Base-by-base conservation (phyloP, 2,113 vertebrate genomes). In the Ramphastos sulfuratus region DNA sequence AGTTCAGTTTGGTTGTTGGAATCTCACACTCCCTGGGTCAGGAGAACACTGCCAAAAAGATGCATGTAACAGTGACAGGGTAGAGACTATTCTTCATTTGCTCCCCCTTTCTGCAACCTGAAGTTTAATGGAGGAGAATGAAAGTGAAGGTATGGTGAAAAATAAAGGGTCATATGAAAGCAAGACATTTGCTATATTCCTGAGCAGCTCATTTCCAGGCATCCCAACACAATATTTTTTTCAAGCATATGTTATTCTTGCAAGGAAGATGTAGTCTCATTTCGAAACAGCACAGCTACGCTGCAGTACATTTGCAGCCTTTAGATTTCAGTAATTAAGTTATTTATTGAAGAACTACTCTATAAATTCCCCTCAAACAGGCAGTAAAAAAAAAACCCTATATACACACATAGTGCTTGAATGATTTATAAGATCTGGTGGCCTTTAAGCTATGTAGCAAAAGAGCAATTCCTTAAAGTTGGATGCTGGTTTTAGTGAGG, bases 341-440 rank as follows among this genome's bases (percentile, higher is more conserved):
- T 87, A 87, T 89, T 93, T 95, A 91, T 92, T 93, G 64, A 48
- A 92, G 46, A 91, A 64, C 31, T 82, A 64, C 55, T 94, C 84
- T 59, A 78, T 91, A 84, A 94, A 92, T 92, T 86, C 18, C 6
- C 20, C 19, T 7, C 31, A 76, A 85, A 63, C 24, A 79, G 46
- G 44, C 35, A 89, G 64, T 92, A 91, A 44, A 94, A 44, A 94
- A 94, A 33, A 39, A 9, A 24, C 4, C 30, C 21, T 48, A 39
- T 52, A 75, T 18, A 70, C 12, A 60, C 24, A 60, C 28, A 48
- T 24, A 54, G 39, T 42, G 12, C 27, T 20, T 82, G 56, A 77
- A 33, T 93, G 78, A 92, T 96, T 91, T 95, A 85, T 58, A 87
- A 48, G 23, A 20, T 30, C 37, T 44, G 11, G 44, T 48, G 2